Conservation (phyloP, 2,797 vertebrate genomes). For the Neosilurus mollespiculum region DNA sequence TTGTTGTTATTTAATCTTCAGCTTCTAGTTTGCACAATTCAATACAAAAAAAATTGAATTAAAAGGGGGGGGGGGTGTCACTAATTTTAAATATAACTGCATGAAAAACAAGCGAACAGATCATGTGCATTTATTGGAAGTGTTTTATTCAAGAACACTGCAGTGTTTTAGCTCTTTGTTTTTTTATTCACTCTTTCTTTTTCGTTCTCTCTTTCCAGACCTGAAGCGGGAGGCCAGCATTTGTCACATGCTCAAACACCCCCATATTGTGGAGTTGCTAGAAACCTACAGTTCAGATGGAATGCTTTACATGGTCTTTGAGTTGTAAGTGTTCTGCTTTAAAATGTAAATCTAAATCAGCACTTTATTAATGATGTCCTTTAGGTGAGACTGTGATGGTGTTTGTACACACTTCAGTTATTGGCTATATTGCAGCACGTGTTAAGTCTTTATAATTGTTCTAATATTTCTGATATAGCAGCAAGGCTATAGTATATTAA, state of each 20-base stretch:
- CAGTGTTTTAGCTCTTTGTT: neutral
- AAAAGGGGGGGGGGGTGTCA: neutral
- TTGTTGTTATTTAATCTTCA: neutral
- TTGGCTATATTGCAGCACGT: neutral
- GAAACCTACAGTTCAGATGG: constrained; percentile 99
- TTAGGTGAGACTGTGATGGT: neutral
- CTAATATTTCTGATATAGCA: neutral
- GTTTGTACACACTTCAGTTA: neutral
- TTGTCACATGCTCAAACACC: constrained; percentile 99
- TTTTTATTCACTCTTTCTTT: neutral
- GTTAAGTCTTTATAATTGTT: neutral
- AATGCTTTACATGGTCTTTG: constrained; percentile 99
- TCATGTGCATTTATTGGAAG: neutral
- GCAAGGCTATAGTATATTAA: neutral
- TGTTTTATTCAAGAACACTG: neutral
- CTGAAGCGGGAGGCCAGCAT: constrained; percentile 99
- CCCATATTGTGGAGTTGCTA: constrained; percentile 96
- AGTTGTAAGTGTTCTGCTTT: constrained; percentile 85
- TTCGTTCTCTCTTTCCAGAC: constrained; percentile 71
- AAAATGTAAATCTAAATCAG: constrained; percentile 2
- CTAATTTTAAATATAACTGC: neutral
- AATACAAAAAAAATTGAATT: neutral
- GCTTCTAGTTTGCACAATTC: neutral
- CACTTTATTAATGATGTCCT: neutral
- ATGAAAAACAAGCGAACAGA: neutral